phyloP scores from a whole-genome alignment of 2,888 invertebrate species.

The Luperina testacea region DNA sequence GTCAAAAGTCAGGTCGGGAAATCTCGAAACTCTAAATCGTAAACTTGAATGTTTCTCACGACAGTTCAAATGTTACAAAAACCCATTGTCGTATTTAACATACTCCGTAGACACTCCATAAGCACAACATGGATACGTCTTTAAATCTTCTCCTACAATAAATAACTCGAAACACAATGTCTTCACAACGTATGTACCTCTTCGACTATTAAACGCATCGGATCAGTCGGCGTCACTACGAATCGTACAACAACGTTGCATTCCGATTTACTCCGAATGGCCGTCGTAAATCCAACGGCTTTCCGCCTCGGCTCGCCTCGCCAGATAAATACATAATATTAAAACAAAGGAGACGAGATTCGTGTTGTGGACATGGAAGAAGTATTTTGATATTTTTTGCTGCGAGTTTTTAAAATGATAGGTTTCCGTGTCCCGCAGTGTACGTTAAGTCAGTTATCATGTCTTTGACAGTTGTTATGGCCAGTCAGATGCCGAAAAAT shows the following conservation, averaged over 20 bases:
- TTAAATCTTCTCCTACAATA: conserved; percentile 34
- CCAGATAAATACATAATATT: conserved; percentile 70
- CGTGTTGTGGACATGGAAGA: conserved; percentile 39
- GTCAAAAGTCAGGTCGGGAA: background rate
- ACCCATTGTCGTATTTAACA: conserved; percentile 31
- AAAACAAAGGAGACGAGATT: conserved; percentile 64
- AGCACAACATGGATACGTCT: conserved; percentile 4
- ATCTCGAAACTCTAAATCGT: background rate
- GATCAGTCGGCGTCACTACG: conserved; percentile 60
- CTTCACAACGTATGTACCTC: conserved; percentile 46
- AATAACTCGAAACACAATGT: conserved; percentile 37
- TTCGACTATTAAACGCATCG: conserved; percentile 60
- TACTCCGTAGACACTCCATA: conserved; percentile 5
- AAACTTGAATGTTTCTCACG: conserved; percentile 26
- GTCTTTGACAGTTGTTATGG: conserved; percentile 18
- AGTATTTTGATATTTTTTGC: conserved; percentile 14
- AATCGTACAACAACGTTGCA: conserved; percentile 58
- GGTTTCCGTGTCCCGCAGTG: conserved; percentile 32
- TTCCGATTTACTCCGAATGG: conserved; percentile 66
- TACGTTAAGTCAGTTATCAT: conserved; percentile 21
- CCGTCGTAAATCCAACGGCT: conserved; percentile 67
- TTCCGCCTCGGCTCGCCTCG: conserved; percentile 57
- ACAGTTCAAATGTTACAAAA: conserved; percentile 5
- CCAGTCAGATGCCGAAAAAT: background rate
- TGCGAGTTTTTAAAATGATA: conserved; percentile 24